Evolutionary conservation across 1,140 invertebrate genomes (phyloP), one percentile per base, ranked within the genome.

Genomic region (Episyrphus balteatus): DNA sequence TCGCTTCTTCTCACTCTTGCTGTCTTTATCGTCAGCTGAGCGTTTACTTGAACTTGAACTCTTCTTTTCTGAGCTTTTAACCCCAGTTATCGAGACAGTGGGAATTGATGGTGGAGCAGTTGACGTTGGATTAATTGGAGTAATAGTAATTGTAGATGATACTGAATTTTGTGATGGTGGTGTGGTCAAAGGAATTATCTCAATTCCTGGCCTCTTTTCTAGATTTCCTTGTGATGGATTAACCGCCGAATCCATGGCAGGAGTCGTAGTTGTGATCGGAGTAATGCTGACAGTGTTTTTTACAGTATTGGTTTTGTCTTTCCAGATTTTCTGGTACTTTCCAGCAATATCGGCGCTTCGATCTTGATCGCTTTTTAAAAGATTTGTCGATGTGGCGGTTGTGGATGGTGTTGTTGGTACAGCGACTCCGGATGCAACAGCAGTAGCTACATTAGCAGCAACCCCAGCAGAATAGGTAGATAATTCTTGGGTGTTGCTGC

Each of bases 401-500:
- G 49, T 37, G 47, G 42, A 42, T 48, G 37, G 34, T 49, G 45
- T 32, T 21, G 31, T 34, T 48, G 50, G 26, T 41, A 36, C 32
- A 41, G 38, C 32, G 18, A 41, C 37, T 46, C 38, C 40, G 9
- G 34, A 38, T 17, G 21, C 37, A 15, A 30, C 39, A 34, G 19
- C 31, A 89, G 69, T 71, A 89, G 86, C 17, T 75, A 71, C 70
- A 89, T 86, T 15, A 90, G 61, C 12, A 83, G 83, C 58, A 86
- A 82, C 21, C 88, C 61, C 36, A 86, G n/a, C n/a, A n/a, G n/a
- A n/a, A n/a, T n/a, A n/a, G n/a, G n/a, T n/a, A n/a, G n/a, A n/a
- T n/a, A n/a, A n/a, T n/a, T n/a, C n/a, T n/a, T 83, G 52, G 81
- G 77, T 56, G 82, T 88, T 5, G 83, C 84, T 70, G 88, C 87